Conservation (phyloP, 2,888 invertebrate genomes). For the Zelleria hepariella region DNA sequence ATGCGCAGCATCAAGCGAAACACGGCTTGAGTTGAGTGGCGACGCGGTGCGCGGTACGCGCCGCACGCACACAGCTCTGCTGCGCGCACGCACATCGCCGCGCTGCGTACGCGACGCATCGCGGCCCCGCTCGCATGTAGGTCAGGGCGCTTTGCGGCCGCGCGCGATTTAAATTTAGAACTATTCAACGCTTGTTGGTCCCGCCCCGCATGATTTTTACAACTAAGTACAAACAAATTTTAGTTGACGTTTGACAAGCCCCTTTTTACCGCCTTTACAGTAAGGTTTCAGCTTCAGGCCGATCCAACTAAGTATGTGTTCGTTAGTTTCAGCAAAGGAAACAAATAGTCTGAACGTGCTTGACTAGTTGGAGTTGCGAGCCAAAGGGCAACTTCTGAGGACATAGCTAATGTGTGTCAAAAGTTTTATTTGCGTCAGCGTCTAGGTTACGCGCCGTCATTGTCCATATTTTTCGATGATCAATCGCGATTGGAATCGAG, state of each 20-base stretch:
- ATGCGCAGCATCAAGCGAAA: constrained; percentile 66
- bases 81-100: constrained; percentile 45
- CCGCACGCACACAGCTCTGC: neutral
- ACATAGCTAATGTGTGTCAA: neutral
- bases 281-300: too few relatives aligned
- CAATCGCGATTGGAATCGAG: neutral
- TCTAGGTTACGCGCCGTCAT: neutral
- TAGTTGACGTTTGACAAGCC: neutral
- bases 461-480: neutral
- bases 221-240: constrained; percentile 14
- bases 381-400: neutral
- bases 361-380: neutral
- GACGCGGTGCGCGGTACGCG: neutral
- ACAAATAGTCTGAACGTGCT: too few relatives aligned
- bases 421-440: neutral
- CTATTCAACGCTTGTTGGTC: constrained; percentile 64
- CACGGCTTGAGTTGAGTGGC: constrained; percentile 53
- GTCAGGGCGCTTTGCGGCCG: constrained; percentile 70
- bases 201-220: constrained; percentile 55
- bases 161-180: constrained; percentile 71
- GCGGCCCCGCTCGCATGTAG: constrained; percentile 70
- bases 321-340: neutral
- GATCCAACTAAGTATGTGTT: too few relatives aligned
- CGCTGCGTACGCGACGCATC: constrained; percentile 36
- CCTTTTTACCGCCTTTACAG: neutral